Evolutionary conservation across 1,140 invertebrate genomes (phyloP), one percentile per base, ranked within the genome.

Genomic region (Eriocheir sinensis): DNA sequence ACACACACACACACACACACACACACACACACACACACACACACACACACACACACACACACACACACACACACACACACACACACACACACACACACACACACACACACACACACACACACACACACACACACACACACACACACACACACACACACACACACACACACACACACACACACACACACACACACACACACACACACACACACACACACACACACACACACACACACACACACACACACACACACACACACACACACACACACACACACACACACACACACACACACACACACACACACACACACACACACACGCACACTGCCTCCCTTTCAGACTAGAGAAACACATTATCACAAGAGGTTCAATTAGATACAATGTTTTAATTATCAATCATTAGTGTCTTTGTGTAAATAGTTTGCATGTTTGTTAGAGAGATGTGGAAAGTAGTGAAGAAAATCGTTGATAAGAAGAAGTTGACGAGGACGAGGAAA

Each of bases 141-240:
- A 80, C 89, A 91, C 89, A 91, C 89, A 91, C 89, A 91, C 89
- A 91, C 89, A 91, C 89, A 91, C 53, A 91, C 89, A 92, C 60
- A 92, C 90, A 91, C 90, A 91, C 30, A 91, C 90, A 91, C 90
- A 91, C 53, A 91, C 90, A 91, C 90, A 91, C 53, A 91, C 90
- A 80, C 53, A 53, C 30, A 91, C 89, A 60, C 44, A 91, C 32
- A 12, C 9, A 17, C 85, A 53, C 12, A 21, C 0, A 89, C 36
- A 91, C 17, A 72, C 41, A 60, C 17, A 91, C 41, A 60, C 17
- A 91, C 38, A 90, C 38, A 60, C 89, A 48, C n/a, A 48, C 89
- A 90, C 89, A 90, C 89, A 91, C 89, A 91, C 89, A 91, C 3
- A 91, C 53, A 92, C 53, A 92, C 34, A 92, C 53, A 30, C 53